phyloP scores from a whole-genome alignment of 2,113 vertebrate species.

The Festucalex cinctus region DNA sequence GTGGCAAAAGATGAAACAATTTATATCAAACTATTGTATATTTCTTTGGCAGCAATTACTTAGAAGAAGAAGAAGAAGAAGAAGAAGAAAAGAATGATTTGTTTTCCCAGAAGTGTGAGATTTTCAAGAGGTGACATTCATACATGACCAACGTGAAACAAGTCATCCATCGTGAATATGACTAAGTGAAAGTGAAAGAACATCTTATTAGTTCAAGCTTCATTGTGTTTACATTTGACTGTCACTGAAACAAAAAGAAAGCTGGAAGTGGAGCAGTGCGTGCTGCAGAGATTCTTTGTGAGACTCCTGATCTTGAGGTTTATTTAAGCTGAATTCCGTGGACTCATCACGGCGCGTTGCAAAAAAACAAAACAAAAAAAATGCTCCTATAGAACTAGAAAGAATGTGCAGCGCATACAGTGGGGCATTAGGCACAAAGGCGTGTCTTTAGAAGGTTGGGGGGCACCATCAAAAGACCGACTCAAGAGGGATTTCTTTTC shows the following conservation, averaged over 20 bases:
- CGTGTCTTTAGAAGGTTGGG: conserved; percentile 72
- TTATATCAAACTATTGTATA: conserved; percentile 29
- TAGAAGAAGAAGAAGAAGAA: neutral
- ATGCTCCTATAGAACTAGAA: conserved; percentile 75
- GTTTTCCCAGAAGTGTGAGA: conserved; percentile 36
- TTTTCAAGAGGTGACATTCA: conserved; percentile 38
- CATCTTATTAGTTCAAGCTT: neutral
- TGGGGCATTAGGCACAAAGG: conserved; percentile 75
- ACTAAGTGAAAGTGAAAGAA: conserved; percentile 49
- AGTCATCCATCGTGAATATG: conserved; percentile 49
- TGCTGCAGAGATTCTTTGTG: conserved; percentile 50
- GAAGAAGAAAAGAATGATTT: conserved; percentile 1
- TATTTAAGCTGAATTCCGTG: conserved; percentile 76
- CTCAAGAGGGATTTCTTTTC: conserved; percentile 70
- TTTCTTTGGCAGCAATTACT: conserved; percentile 25
- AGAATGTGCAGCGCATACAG: conserved; percentile 76
- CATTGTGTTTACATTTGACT: neutral
- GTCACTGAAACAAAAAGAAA: conserved; percentile 11
- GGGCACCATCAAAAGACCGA: conserved; percentile 71
- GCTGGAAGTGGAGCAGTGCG: conserved; percentile 43
- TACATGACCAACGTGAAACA: conserved; percentile 29
- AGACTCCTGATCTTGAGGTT: conserved; percentile 71
- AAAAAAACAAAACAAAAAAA: conserved; percentile 36
- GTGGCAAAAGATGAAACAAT: neutral
- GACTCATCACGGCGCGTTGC: conserved; percentile 71